Evolutionary conservation across 2,888 invertebrate species (phyloP), one percentile per base, ranked within the genome.

Genomic region (Apoderus coryli): DNA sequence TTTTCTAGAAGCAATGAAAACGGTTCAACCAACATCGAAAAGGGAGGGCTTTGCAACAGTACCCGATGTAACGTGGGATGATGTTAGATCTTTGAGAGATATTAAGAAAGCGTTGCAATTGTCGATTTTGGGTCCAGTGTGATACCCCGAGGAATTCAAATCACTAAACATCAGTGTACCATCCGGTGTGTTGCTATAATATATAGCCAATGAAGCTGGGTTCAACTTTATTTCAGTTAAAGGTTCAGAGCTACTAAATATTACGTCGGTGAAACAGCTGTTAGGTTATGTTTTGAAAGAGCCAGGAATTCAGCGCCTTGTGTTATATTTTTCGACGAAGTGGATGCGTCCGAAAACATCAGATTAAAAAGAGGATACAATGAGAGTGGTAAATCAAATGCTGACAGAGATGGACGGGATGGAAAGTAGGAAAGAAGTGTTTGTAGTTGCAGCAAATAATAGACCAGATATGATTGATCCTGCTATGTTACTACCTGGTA

Each of bases 191-290:
- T 59, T 98, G 35, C 64, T 98, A 2, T 95, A 98, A 65, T 98
- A 96, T 13, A 78, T 98, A 22, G 96, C 98, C 1, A 96, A 96
- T 61, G 96, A 98, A 61, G 90, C 95, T 22, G 93, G 93, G 16
- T 86, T 98, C 22, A 98, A 96, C 61, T 98, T 98, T 47, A 92
- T 98, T 46, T 92, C 93, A 4, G 93, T 98, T 2, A 98, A 96
- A 62, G 98, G 98, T 10, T 96, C 98, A 1, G 98, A 98, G 59
- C 60, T 98, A 31, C 65, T 98, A 33, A 96, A 92, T 53, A 98
- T 96, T 98, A 96, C 59, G 92, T 98, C 10, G 98, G 98, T 35
- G 96, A 98, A 61, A 95, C 93, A 59, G 93, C 93, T 0, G 92
- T 98, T 1, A 67, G 98, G n/a, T 81, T 86, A 13, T 89, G 90